Evolutionary conservation across 1,140 invertebrate species (phyloP).

Genomic region (Drosophila rhopaloa): DNA sequence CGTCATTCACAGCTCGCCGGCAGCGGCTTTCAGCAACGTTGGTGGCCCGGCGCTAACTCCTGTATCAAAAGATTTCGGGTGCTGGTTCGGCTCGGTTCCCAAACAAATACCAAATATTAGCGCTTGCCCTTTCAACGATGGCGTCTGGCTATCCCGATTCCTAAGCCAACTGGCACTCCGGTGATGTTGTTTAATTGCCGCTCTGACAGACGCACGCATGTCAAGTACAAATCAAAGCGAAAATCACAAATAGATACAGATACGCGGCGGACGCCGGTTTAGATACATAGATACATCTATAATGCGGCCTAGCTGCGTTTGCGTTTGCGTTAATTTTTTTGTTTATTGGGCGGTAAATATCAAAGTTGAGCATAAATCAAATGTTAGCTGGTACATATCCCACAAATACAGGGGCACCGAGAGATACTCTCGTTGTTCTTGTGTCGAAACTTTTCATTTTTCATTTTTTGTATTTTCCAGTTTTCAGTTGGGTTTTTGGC

Average conservation of each 20-base stretch:
- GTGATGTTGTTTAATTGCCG: conserved; percentile 79
- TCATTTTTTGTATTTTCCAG: neutral
- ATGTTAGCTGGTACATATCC: conserved; percentile 64
- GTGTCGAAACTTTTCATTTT: conserved; percentile 58
- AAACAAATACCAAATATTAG: conserved; percentile 82
- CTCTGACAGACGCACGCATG: conserved; percentile 77
- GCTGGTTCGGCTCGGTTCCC: conserved; percentile 36
- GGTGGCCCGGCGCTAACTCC: conserved; percentile 42
- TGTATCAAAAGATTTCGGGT: conserved; percentile 33
- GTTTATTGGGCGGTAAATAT: conserved; percentile 83
- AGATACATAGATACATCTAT: conserved; percentile 52
- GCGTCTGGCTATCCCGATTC: conserved; percentile 20
- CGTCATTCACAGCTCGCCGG: conserved; percentile 36
- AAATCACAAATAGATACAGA: conserved; percentile 61
- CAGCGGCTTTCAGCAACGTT: conserved; percentile 15
- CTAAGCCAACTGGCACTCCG: conserved; percentile 4
- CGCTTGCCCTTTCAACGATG: conserved; percentile 66
- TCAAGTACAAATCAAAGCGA: conserved; percentile 77
- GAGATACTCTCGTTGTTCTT: conserved; percentile 47
- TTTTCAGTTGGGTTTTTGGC: conserved; percentile 47
- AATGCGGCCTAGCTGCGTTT: conserved; percentile 62
- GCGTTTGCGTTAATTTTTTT: conserved; percentile 79
- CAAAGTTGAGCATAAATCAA: conserved; percentile 81
- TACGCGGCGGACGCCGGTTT: neutral
- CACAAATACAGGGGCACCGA: conserved; percentile 15